phyloP scores from a whole-genome alignment of 2,888 invertebrate species.

The Caenorhabditis parvicauda region DNA sequence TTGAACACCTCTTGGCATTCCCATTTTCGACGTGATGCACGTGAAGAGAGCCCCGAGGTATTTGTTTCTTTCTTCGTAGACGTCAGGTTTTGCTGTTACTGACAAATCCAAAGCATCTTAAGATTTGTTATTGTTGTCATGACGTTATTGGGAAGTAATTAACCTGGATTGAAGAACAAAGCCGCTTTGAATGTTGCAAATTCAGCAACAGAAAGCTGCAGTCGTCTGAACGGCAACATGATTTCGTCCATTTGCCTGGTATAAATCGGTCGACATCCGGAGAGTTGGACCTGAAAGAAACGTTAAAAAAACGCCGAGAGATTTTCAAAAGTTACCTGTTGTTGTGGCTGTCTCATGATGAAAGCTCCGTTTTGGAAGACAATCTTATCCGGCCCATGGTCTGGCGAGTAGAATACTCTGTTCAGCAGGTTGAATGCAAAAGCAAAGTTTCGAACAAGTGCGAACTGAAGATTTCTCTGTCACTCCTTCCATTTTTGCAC shows the following conservation, averaged over 20 bases:
- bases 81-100: constrained; percentile 46
- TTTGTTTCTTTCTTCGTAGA: constrained; percentile 55
- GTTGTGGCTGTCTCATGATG: constrained; percentile 59
- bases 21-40: constrained; percentile 44
- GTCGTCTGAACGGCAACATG: constrained; percentile 55
- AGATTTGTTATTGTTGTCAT: not conserved
- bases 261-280: constrained; percentile 60
- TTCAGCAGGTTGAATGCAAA: constrained; percentile 62
- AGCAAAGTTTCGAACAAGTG: constrained; percentile 59
- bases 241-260: constrained; percentile 62
- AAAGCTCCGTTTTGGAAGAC: constrained; percentile 60
- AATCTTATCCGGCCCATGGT: constrained; percentile 62
- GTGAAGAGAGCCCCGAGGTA: constrained; percentile 58
- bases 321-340: constrained; percentile 26
- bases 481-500: not conserved
- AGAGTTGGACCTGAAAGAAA: constrained; percentile 49
- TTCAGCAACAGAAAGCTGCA: constrained; percentile 50
- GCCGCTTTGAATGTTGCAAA: constrained; percentile 61
- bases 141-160: too few species aligned
- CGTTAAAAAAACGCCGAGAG: not conserved
- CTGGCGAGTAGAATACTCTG: constrained; percentile 57
- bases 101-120: constrained; percentile 58
- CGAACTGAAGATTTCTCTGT: constrained; percentile 48
- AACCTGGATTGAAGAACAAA: constrained; percentile 61
- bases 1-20: constrained; percentile 41